Base-by-base conservation (phyloP, 2,797 vertebrate species). In the Acomys russatus region DNA sequence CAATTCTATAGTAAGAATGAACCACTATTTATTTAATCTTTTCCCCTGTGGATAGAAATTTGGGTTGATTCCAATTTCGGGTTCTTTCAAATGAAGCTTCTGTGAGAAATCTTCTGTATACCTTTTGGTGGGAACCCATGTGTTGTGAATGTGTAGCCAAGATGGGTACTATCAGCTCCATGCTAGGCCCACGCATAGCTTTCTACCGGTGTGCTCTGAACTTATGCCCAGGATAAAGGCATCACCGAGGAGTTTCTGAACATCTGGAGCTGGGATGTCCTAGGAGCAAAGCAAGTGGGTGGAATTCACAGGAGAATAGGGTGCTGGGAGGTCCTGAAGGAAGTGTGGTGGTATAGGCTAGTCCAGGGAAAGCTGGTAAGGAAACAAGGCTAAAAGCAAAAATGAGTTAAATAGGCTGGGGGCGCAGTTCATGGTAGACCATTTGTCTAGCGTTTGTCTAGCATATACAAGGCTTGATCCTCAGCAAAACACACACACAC, bases 81-180 rank as follows among this genome's bases (percentile, higher is more conserved):
- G 3, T 88, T 73, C 83, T 94, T 96, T 79, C 15, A 23, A 66
- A 63, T 10, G n/a, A 96, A 91, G 74, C 44, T 8, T 3, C 83
- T 23, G 0, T 83, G 88, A 85, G 11, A 33, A 30, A 71, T 20
- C 7, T 49, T 54, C 1, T 64, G 59, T 5, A 1, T 18, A 44
- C 71, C 25, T 85, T 77, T 78, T 22, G 38, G 64, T 64, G 44
- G 80, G 51, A 20, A 54, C 4, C 49, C 6, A 3, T 51, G 28
- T 91, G 83, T 94, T 51, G 30, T 10, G 25, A 70, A 68, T n/a
- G 7, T 51, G 3, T 17, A 22, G 77, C 23, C 33, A 11, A 73
- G 68, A 59, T 20, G 49, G 49, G 17, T 51, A 20, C 38, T n/a
- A 10, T 33, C 28, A 35, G 35, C 15, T 70, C 71, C 68, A 23